Base-by-base conservation (phyloP, 2,113 vertebrate species). In the Bubo scandiacus region DNA sequence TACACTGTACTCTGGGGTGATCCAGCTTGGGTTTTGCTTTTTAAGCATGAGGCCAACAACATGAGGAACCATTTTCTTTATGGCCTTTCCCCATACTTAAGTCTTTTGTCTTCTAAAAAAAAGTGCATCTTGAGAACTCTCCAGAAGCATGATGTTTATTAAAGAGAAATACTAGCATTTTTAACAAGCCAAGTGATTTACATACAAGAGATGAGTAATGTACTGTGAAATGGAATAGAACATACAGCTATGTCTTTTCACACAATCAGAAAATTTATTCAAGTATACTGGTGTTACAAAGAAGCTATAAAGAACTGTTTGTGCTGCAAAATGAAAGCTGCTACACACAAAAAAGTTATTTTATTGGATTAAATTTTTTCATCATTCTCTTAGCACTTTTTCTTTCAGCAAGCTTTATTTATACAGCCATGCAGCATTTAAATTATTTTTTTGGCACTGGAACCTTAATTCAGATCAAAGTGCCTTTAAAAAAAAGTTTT, bases 351-450 rank as follows among this genome's bases (percentile, higher is more conserved):
- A 97, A 97, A 96, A 62, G 75, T 62, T 86, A 72, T 92, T 94
- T 95, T 90, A 79, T 81, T 96, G 94, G 85, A 96, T 97, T 94
- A 94, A 80, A 51, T 77, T 91, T 96, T 91, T 95, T 98, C 88
- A 96, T 97, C 71, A 81, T 73, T 93, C 93, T 75, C 62, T 88
- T 71, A 91, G 74, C 81, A 97, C 75, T 94, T 96, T 38, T 86
- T 90, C 74, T 96, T 94, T 86, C 86, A 88, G 43, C 51, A 91
- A 90, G 91, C 52, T 71, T 92, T 94, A 95, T 92, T 96, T 82
- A 91, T 42, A 67, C 36, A 94, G 45, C 18, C n/a, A 94, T 14
- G 49, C 12, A 75, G 66, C 61, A 86, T 88, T 94, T 93, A 86
- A 83, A 54, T 80, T 75, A 34, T 59, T 72, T 91, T 96, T 94